Evolutionary conservation across 2,113 vertebrate species (phyloP).

Genomic region (Microtus ochrogaster): DNA sequence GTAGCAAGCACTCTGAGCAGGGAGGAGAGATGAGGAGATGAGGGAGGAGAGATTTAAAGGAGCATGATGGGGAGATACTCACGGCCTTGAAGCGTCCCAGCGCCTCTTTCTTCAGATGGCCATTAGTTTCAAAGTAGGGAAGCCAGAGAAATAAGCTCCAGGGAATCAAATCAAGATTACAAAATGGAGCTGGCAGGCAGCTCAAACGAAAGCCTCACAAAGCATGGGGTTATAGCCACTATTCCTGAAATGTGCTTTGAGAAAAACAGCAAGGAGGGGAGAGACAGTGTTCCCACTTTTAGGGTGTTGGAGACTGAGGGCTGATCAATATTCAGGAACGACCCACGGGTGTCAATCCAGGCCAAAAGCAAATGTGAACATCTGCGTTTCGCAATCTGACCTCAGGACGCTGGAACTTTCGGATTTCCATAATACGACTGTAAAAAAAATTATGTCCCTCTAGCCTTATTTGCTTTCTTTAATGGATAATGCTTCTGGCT

Average conservation of each 20-base stretch:
- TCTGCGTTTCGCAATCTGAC: slow-evolving; percentile 72
- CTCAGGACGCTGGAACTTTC: slow-evolving; percentile 69
- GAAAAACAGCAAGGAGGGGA: neutral
- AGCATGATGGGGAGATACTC: neutral
- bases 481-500: slow-evolving; percentile 80
- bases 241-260: neutral
- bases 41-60: neutral
- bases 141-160: slow-evolving; percentile 24
- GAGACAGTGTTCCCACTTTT: neutral
- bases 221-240: neutral
- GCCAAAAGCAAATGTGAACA: slow-evolving; percentile 70
- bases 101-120: neutral
- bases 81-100: neutral
- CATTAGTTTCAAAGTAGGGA: slow-evolving; percentile 17
- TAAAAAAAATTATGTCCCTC: slow-evolving; percentile 71
- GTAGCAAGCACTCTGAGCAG: fast-evolving
- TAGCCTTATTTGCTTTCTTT: slow-evolving; percentile 75
- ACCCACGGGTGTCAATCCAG: slow-evolving; percentile 48
- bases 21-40: too few relatives aligned
- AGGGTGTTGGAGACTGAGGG: neutral
- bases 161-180: slow-evolving; percentile 50
- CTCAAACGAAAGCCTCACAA: neutral
- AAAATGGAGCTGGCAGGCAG: neutral
- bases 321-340: slow-evolving; percentile 64
- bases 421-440: slow-evolving; percentile 70